Evolutionary conservation across 2,888 invertebrate genomes (phyloP), one percentile per base, ranked within the genome.

Genomic region (Epinotia ramella): DNA sequence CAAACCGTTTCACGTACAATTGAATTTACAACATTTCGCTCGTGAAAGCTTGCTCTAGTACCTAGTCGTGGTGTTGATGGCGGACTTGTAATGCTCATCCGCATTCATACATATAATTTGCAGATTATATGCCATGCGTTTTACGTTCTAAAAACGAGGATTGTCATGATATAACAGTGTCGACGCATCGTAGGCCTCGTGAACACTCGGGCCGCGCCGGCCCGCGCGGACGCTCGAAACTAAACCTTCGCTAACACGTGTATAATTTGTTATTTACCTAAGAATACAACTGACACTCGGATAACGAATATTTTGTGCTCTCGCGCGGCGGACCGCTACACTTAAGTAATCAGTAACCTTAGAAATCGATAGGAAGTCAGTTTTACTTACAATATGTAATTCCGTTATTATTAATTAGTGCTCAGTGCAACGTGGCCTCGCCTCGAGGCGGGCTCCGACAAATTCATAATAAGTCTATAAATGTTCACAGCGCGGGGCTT

Each of bases 281-380:
- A 87, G 84, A 89, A 89, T 88, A 89, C 89, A 86, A 87, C 89
- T 87, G 86, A 89, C 84, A 84, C 88, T 85, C 89, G 88, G 88
- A 88, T 89, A 88, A 88, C 88, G 84, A 82, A 87, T 86, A 86
- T 85, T 49, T 87, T 86, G 85, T 84, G 86, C 82, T 81, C 84
- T 81, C 60, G 72, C 73, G 70, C 53, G 73, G 66, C 24, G 60
- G 76, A 71, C 69, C 79, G 82, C 81, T 80, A 84, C 87, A 86
- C 88, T 86, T 84, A 86, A 83, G 83, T 74, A 65, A 68, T 62
- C 60, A 66, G 66, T 87, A 83, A 86, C 86, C 91, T 90, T 91
- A 92, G 89, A 89, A 90, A 91, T 90, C 91, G 90, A 92, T 91
- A 92, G 93, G 94, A 93, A 93, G 93, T 93, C 93, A 91, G 89